Evolutionary conservation across 2,888 invertebrate genomes (phyloP), one percentile per base, ranked within the genome.

Genomic region (Antitype chi): DNA sequence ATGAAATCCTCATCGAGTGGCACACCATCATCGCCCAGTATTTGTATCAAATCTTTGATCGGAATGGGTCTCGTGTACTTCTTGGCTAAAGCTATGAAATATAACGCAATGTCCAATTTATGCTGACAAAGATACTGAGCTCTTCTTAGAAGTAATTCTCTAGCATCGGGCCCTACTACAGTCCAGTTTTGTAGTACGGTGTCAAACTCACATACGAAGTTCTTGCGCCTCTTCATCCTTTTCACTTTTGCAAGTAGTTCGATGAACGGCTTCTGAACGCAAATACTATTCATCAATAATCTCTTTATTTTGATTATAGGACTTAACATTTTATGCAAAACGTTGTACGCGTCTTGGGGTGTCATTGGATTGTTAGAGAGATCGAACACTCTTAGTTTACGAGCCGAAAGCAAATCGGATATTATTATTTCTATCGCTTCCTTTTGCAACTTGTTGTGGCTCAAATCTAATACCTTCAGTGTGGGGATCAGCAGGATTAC

Each of bases 361-460:
- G 85, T 78, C 76, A 94, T 64, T 20, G 93, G 93, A 72, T 94
- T 93, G 55, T 57, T 89, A 0, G 93, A 93, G n/a, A 94, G 79
- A 82, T 93, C 87, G 8, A 94, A 85, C 23, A 89, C 90, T 13
- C 43, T 47, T 17, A 93, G 77, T 59, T 88, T 90, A 57, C 89
- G 90, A 43, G 92, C 91, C 69, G 85, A 87, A 2, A 74, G 43
- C 38, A 94, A 80, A 73, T 78, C 81, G 6, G 76, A 11, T n/a
- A 80, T 52, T 20, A 93, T 89, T 38, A 86, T 70, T 7, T 62
- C 28, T 57, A 92, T 81, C 2, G 90, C 82, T 72, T 90, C 87
- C 9, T 85, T 89, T 72, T 83, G 57, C 6, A 94, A 86, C 85
- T 85, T 87, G 63, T 93, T 93, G 71, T 91, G 87, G 71, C 91